These are phyloP conservation scores for Iguana delicatissima DNA, from an alignment of 2,797 vertebrate genomes.

Conservation along the genomic window DNA sequence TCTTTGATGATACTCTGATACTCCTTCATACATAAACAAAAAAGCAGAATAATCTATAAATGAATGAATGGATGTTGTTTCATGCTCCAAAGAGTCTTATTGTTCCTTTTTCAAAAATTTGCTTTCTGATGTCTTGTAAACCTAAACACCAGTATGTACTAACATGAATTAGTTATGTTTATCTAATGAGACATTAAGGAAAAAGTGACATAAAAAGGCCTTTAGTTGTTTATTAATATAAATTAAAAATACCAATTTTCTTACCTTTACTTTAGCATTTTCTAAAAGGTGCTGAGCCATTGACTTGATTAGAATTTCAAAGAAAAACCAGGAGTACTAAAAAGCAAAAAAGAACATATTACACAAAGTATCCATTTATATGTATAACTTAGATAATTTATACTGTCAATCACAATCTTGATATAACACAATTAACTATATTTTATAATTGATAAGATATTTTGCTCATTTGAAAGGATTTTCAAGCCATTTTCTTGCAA, in stretches of 20 bases:
- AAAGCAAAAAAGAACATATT: slow-evolving; percentile 28
- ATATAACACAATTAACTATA: not conserved
- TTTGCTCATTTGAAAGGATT: not conserved
- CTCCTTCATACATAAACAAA: not conserved
- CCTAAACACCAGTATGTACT: not conserved
- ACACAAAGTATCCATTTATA: not conserved
- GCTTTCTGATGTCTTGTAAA: not conserved
- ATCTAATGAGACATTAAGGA: not conserved
- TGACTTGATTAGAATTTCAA: slow-evolving; percentile 96
- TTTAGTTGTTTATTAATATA: not conserved
- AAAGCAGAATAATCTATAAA: not conserved
- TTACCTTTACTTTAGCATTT: slow-evolving; percentile 95
- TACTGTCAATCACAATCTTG: not conserved
- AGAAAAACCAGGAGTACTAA: slow-evolving; percentile 99
- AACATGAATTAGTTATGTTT: not conserved
- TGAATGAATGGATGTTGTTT: not conserved
- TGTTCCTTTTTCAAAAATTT: not conserved
- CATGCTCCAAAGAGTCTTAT: not conserved
- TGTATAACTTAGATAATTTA: not conserved
- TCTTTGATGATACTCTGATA: not conserved
- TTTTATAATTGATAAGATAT: not conserved
- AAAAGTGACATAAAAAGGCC: not conserved
- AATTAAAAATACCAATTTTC: slow-evolving; percentile 56
- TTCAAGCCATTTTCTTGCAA: not conserved
- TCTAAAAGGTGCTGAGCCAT: slow-evolving; percentile 98